phyloP scores from a whole-genome alignment of 2,888 invertebrate species.

The Mesochorus sp. region DNA sequence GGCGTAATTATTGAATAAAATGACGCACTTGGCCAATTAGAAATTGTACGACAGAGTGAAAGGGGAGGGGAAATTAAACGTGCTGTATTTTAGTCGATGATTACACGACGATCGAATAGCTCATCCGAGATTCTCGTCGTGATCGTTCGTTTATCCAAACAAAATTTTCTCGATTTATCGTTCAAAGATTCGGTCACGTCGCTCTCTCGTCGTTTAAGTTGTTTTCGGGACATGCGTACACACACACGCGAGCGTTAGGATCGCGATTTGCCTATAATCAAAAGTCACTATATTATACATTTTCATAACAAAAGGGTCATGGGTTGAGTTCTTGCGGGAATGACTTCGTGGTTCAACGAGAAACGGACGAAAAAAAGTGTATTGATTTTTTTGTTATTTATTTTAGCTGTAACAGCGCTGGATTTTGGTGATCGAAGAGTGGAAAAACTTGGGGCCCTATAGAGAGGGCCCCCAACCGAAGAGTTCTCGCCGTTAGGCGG shows the following conservation, averaged over 20 bases:
- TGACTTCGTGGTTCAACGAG: background rate
- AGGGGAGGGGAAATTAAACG: background rate
- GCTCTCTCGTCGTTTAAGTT: conserved; percentile 17
- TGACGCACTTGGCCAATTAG: conserved; percentile 56
- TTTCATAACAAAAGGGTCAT: too few species aligned
- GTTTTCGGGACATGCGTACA: background rate
- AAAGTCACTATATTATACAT: background rate
- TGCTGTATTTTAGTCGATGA: background rate
- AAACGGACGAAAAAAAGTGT: conserved; percentile 33
- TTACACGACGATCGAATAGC: conserved; percentile 13
- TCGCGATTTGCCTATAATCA: background rate
- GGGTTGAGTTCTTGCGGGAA: too few species aligned
- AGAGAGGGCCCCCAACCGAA: conserved; percentile 76
- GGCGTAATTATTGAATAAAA: conserved; percentile 33
- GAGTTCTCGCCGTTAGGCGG: conserved; percentile 78
- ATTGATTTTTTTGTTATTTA: conserved; percentile 51
- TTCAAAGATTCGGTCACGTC: conserved; percentile 14
- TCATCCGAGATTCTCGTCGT: background rate
- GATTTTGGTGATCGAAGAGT: conserved; percentile 73
- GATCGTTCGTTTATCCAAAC: background rate
- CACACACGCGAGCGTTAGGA: conserved; percentile 5
- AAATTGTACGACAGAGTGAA: conserved; percentile 3
- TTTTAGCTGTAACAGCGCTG: conserved; percentile 79
- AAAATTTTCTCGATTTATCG: background rate
- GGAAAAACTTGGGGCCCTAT: conserved; percentile 75